Percentiles rank a stretch among this genome's conserved stretches.
These are phyloP conservation scores for Sinotaia quadrata DNA, from an alignment of 2,888 invertebrate genomes.

Conservation along the genomic window DNA sequence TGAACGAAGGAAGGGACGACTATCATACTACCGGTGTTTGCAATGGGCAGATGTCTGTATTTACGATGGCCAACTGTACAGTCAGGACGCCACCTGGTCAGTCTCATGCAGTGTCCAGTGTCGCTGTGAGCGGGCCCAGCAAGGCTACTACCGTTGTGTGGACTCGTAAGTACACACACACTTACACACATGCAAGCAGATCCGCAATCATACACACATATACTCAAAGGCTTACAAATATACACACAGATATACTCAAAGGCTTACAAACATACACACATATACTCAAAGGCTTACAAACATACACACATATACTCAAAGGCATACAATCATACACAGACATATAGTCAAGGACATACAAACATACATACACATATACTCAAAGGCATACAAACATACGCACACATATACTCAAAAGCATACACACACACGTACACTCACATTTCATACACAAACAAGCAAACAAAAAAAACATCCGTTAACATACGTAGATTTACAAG, in stretches of 20 bases:
- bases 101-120: conserved; percentile 46
- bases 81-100: conserved; percentile 53
- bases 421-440: too few relatives aligned
- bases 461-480: too few relatives aligned
- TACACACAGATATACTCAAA: background rate
- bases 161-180: conserved; percentile 23
- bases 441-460: too few relatives aligned
- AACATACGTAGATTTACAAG: too few relatives aligned
- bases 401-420: too few relatives aligned
- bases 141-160: conserved; percentile 38
- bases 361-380: too few relatives aligned
- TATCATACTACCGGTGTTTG: too few relatives aligned
- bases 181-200: background rate
- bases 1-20: too few relatives aligned
- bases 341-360: background rate
- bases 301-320: background rate
- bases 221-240: background rate
- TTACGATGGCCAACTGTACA: conserved; percentile 48
- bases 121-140: conserved; percentile 33
- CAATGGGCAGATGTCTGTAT: conserved; percentile 56
- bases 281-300: background rate
- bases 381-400: too few relatives aligned
- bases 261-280: background rate
- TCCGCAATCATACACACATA: background rate
- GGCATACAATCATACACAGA: background rate